phyloP scores from a whole-genome alignment of 2,888 invertebrate species.

The Euclidia mi region DNA sequence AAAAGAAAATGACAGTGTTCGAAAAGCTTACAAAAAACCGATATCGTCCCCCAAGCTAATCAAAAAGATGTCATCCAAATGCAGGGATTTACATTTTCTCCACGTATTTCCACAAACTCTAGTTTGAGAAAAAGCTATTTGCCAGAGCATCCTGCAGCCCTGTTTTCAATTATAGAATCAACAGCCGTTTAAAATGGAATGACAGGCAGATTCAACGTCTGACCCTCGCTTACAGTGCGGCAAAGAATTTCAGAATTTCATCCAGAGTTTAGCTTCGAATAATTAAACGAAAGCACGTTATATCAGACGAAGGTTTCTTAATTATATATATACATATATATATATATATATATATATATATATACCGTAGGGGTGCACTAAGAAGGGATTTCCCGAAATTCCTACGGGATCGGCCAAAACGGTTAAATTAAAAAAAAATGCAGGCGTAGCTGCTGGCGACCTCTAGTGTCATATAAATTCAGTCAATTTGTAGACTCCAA shows the following conservation, averaged over 20 bases:
- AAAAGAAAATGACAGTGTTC: background rate
- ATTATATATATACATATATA: too few species aligned
- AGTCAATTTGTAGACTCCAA: too few species aligned
- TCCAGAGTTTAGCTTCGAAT: conserved; percentile 35
- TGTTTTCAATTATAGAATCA: conserved; percentile 50
- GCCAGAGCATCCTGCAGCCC: conserved; percentile 29
- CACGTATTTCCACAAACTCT: conserved; percentile 8
- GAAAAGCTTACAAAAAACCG: background rate
- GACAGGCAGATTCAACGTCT: conserved; percentile 38
- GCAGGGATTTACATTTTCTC: conserved; percentile 14
- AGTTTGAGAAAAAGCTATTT: conserved; percentile 30
- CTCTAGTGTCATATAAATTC: too few species aligned
- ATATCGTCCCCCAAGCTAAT: conserved; percentile 10
- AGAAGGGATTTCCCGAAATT: too few species aligned
- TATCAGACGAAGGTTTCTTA: conserved; percentile 3
- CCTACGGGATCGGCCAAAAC: too few species aligned
- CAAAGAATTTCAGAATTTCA: conserved; percentile 39
- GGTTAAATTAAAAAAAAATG: too few species aligned
- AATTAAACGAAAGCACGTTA: conserved; percentile 41
- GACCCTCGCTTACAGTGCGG: conserved; percentile 46
- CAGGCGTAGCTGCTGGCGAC: too few species aligned
- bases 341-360: too few species aligned
- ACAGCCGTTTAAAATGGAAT: conserved; percentile 47
- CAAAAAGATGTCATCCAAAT: conserved; percentile 21
- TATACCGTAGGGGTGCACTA: too few species aligned